phyloP scores from a whole-genome alignment of 2,888 invertebrate species.

The Drosophila ustulata region DNA sequence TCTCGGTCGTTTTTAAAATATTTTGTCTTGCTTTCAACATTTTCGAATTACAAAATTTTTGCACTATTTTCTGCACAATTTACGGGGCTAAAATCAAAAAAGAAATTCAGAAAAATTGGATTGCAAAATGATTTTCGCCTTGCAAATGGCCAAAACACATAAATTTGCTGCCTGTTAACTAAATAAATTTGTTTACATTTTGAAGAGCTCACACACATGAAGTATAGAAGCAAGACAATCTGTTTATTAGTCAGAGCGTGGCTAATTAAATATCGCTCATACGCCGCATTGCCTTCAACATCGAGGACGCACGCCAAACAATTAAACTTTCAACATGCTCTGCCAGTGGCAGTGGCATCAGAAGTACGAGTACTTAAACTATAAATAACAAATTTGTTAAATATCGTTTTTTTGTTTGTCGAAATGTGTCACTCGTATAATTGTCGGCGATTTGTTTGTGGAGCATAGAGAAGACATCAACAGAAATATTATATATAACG shows the following conservation, averaged over 20 bases:
- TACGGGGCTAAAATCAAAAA: not conserved
- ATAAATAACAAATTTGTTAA: slow-evolving; percentile 1
- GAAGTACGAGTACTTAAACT: slow-evolving; percentile 8
- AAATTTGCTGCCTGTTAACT: slow-evolving; percentile 49
- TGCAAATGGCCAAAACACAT: slow-evolving; percentile 45
- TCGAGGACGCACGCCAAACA: slow-evolving; percentile 18
- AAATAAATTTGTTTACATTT: slow-evolving; percentile 60
- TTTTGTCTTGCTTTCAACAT: slow-evolving; percentile 5
- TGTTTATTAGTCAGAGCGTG: slow-evolving; percentile 48
- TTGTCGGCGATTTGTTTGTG: slow-evolving; percentile 59
- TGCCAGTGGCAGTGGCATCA: not conserved
- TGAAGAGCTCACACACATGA: slow-evolving; percentile 33
- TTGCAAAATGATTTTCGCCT: slow-evolving; percentile 36
- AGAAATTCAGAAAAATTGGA: slow-evolving; percentile 11
- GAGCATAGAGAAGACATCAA: slow-evolving; percentile 33
- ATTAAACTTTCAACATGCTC: slow-evolving; percentile 35
- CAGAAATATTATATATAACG: slow-evolving; percentile 36
- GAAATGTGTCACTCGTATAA: slow-evolving; percentile 49
- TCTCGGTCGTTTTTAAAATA: not conserved
- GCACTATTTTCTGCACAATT: slow-evolving; percentile 6
- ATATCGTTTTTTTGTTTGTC: not conserved
- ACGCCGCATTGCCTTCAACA: slow-evolving; percentile 35
- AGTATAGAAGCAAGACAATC: slow-evolving; percentile 15
- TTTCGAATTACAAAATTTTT: not conserved
- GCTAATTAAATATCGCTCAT: slow-evolving; percentile 62